These are phyloP conservation scores for Archilochus colubris DNA, from an alignment of 2,113 vertebrate genomes.

Conservation along the genomic window DNA sequence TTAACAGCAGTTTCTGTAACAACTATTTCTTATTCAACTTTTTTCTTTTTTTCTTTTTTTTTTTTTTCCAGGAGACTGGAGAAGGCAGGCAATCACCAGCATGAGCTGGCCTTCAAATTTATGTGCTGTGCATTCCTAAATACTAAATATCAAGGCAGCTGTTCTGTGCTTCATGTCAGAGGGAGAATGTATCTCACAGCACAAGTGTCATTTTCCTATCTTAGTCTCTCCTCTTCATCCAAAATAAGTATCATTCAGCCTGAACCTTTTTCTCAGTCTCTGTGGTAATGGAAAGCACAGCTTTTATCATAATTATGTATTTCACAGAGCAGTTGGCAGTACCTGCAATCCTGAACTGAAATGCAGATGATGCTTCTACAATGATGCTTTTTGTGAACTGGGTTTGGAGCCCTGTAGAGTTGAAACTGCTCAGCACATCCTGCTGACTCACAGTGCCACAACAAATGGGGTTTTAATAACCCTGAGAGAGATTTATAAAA, in stretches of 20 bases:
- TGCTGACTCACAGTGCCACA: constrained; percentile 45
- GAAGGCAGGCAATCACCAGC: neutral
- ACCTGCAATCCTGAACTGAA: neutral
- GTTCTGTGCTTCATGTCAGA: neutral
- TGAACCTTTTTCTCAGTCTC: neutral
- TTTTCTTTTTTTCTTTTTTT: too few species aligned
- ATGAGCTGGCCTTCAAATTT: neutral
- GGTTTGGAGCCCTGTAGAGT: neutral
- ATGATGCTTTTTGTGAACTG: neutral
- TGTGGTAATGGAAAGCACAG: neutral
- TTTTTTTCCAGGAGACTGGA: neutral
- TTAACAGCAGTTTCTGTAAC: neutral
- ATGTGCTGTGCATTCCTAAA: neutral
- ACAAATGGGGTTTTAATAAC: neutral
- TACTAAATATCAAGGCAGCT: neutral
- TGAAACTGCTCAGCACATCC: neutral
- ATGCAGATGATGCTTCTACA: neutral
- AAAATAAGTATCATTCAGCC: neutral
- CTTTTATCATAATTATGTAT: neutral
- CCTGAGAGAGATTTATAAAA: neutral
- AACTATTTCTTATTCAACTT: neutral
- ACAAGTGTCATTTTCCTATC: neutral
- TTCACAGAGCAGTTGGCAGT: neutral
- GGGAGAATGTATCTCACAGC: neutral
- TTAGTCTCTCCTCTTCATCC: neutral